phyloP scores from a whole-genome alignment of 2,113 vertebrate genomes.

The Megaceryle torquata region DNA sequence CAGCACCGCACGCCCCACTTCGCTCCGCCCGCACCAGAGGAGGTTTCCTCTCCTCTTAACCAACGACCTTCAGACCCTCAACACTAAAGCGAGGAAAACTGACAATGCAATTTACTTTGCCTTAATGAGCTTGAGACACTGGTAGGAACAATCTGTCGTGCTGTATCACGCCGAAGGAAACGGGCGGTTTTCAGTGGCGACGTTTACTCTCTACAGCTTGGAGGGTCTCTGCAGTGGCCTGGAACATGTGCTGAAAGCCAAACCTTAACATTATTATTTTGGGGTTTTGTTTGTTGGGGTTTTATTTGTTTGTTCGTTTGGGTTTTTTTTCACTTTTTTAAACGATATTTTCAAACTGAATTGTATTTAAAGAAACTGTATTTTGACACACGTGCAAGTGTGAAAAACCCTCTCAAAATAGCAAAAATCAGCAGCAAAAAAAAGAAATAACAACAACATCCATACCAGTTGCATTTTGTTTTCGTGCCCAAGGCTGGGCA shows the following conservation, averaged over 20 bases:
- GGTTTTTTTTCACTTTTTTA: conserved; percentile 35
- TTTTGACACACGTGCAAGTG: conserved; percentile 42
- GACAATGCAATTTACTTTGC: conserved; percentile 75
- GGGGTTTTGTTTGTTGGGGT: background rate
- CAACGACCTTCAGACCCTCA: conserved; percentile 2
- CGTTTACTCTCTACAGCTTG: conserved; percentile 70
- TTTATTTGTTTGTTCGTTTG: background rate
- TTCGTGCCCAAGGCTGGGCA: conserved; percentile 16
- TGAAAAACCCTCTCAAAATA: conserved; percentile 52
- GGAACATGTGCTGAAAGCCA: conserved; percentile 78
- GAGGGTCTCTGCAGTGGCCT: conserved; percentile 65
- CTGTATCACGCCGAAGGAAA: conserved; percentile 25
- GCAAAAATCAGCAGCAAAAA: conserved; percentile 28
- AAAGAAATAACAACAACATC: background rate
- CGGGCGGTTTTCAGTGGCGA: conserved; percentile 10
- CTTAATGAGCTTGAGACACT: conserved; percentile 75
- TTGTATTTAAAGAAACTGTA: conserved; percentile 68
- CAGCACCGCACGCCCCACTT: background rate
- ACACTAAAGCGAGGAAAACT: conserved; percentile 50
- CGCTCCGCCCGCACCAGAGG: background rate
- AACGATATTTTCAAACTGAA: conserved; percentile 43
- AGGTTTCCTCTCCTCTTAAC: background rate
- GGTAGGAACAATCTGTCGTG: conserved; percentile 38
- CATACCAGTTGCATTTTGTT: conserved; percentile 29
- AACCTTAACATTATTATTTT: conserved; percentile 45